Conservation (phyloP, 2,113 vertebrate genomes). For the Machaerirhynchus nigripectus region DNA sequence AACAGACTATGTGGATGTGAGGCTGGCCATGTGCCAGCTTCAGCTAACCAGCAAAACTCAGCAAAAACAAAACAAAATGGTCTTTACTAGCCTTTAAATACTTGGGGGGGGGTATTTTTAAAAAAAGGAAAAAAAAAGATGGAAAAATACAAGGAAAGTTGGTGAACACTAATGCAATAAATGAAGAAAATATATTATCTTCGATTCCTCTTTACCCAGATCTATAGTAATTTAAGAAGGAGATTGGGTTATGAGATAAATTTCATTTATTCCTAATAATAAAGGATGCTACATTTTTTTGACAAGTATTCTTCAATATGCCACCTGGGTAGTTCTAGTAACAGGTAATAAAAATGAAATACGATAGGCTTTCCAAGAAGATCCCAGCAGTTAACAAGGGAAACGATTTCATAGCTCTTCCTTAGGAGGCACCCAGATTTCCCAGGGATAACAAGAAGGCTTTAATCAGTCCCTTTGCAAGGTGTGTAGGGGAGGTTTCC, state of each 20-base stretch:
- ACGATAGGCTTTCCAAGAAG: slow-evolving; percentile 11
- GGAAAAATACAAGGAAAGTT: not conserved
- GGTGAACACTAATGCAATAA: slow-evolving; percentile 42
- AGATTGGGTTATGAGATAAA: slow-evolving; percentile 45
- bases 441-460: not conserved
- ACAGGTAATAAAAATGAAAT: slow-evolving; percentile 65
- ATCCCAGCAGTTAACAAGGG: slow-evolving; percentile 1
- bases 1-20: not conserved
- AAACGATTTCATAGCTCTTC: not conserved
- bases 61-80: not conserved
- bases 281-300: slow-evolving; percentile 57
- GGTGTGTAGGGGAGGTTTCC: not conserved
- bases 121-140: not conserved
- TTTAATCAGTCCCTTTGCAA: not conserved
- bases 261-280: slow-evolving; percentile 62
- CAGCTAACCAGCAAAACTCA: not conserved
- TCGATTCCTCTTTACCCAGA: slow-evolving; percentile 21
- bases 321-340: slow-evolving; percentile 45
- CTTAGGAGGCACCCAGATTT: not conserved
- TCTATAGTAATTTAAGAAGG: slow-evolving; percentile 60
- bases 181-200: slow-evolving; percentile 38
- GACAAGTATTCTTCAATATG: slow-evolving; percentile 55
- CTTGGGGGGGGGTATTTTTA: not conserved
- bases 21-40: not conserved
- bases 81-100: slow-evolving; percentile 27